Evolutionary conservation across 1,140 invertebrate genomes (phyloP).

Genomic region (Drosophila parabipectinata): DNA sequence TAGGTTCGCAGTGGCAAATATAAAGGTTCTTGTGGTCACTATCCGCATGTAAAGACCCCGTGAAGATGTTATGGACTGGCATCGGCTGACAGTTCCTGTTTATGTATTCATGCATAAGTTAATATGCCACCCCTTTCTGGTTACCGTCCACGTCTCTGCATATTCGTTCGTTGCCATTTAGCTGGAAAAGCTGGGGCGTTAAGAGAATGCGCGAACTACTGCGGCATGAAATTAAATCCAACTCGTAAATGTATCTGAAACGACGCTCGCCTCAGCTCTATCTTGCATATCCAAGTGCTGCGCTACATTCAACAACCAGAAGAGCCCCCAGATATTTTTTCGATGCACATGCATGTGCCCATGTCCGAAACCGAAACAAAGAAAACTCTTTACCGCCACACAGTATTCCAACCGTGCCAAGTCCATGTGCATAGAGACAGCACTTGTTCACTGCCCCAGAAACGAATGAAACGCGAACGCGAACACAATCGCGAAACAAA

Average conservation of each 20-base stretch:
- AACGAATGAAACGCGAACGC: constrained; percentile 28
- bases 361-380: constrained; percentile 77
- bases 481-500: constrained; percentile 15
- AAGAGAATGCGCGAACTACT: constrained; percentile 82
- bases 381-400: constrained; percentile 69
- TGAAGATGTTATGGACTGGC: constrained; percentile 30
- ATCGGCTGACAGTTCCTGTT: constrained; percentile 64
- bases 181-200: constrained; percentile 73
- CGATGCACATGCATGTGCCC: constrained; percentile 74
- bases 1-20: constrained; percentile 33
- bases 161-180: constrained; percentile 45
- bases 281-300: constrained; percentile 80
- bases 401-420: constrained; percentile 73
- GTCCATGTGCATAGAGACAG: constrained; percentile 78
- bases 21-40: constrained; percentile 50
- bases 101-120: constrained; percentile 79
- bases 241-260: constrained; percentile 54
- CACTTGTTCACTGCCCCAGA: constrained; percentile 81
- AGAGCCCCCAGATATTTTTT: constrained; percentile 49
- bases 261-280: constrained; percentile 45
- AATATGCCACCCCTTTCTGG: constrained; percentile 30
- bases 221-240: constrained; percentile 83
- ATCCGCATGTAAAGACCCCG: constrained; percentile 38
- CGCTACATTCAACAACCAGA: constrained; percentile 5
- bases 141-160: neutral